Conservation (phyloP, 2,888 invertebrate species). For the Heliconius charithonia region DNA sequence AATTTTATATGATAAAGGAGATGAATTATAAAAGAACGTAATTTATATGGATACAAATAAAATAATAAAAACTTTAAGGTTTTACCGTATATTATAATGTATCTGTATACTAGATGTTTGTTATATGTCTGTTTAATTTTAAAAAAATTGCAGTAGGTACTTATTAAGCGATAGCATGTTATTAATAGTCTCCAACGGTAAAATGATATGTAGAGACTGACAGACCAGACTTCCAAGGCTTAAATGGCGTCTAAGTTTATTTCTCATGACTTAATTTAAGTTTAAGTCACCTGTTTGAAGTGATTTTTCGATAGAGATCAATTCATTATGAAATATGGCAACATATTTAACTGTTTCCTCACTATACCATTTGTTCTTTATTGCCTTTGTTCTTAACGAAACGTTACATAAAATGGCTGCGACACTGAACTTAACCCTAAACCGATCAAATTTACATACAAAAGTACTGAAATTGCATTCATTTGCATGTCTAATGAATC, state of each 20-base stretch:
- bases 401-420: slow-evolving; percentile 64
- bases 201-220: slow-evolving; percentile 56
- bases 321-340: slow-evolving; percentile 7
- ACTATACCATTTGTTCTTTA: slow-evolving; percentile 49
- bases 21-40: neutral
- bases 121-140: slow-evolving; percentile 41
- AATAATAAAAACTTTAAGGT: neutral
- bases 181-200: slow-evolving; percentile 74
- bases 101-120: neutral
- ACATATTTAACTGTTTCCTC: neutral
- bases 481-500: slow-evolving; percentile 73
- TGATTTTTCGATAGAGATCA: neutral
- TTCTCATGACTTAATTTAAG: neutral
- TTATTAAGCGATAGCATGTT: slow-evolving; percentile 40
- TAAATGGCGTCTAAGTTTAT: slow-evolving; percentile 36
- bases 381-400: slow-evolving; percentile 52
- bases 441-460: slow-evolving; percentile 77
- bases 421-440: slow-evolving; percentile 82
- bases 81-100: neutral
- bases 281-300: neutral
- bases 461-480: slow-evolving; percentile 77
- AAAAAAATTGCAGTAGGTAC: slow-evolving; percentile 57
- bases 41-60: too few relatives aligned
- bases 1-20: neutral
- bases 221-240: slow-evolving; percentile 57